These are phyloP conservation scores for Nannoperca obscura DNA, from an alignment of 2,797 vertebrate genomes.

Conservation along the genomic window DNA sequence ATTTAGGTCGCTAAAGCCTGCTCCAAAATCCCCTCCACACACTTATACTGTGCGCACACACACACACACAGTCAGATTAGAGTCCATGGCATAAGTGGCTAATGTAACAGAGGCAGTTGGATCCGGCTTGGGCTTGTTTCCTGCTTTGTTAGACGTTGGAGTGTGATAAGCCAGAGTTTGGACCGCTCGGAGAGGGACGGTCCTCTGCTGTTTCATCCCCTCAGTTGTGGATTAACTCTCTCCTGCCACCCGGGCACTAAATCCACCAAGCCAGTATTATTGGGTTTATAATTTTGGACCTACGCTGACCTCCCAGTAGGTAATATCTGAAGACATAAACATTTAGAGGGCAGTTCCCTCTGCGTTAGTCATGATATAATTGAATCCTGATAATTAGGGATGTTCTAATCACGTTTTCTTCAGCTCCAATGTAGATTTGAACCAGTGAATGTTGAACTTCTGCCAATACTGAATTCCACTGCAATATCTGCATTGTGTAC, in stretches of 20 bases:
- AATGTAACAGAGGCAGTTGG: slow-evolving; percentile 57
- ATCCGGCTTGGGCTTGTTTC: slow-evolving; percentile 62
- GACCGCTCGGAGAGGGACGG: slow-evolving; percentile 42
- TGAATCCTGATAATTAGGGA: no score
- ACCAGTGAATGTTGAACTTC: no score
- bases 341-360: no score
- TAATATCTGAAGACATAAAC: no score
- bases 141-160: slow-evolving; percentile 62
- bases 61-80: slow-evolving; percentile 31
- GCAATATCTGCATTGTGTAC: no score
- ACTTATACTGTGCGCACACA: slow-evolving; percentile 11
- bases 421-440: no score
- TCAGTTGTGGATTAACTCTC: slow-evolving; percentile 50
- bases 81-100: slow-evolving; percentile 51
- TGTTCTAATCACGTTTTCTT: no score
- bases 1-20: slow-evolving; percentile 28
- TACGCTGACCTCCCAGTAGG: no score
- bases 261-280: not conserved
- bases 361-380: no score
- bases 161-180: slow-evolving; percentile 57
- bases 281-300: not conserved
- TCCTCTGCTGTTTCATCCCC: slow-evolving; percentile 30
- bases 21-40: slow-evolving; percentile 18
- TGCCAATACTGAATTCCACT: no score
- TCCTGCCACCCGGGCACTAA: slow-evolving; percentile 37